Base-by-base conservation (phyloP, 2,113 vertebrate species). In the Tichodroma muraria region DNA sequence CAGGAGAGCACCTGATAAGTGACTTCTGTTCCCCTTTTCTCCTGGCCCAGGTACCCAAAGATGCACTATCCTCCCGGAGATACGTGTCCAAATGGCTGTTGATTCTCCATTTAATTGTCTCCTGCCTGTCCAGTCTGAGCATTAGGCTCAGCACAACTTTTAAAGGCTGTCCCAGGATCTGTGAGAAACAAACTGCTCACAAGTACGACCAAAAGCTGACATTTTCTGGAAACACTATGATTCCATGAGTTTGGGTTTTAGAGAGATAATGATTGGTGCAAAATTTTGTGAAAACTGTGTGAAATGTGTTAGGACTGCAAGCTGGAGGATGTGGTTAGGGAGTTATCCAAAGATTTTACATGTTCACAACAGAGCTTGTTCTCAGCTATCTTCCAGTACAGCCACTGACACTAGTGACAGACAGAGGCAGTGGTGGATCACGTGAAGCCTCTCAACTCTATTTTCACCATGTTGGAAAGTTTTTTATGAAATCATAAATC, bases 341-440 rank as follows among this genome's bases (percentile, higher is more conserved):
- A 77, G 15, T 54, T 54, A 42, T 33, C 25, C n/a, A 66, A 79
- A 82, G 20, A 65, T 59, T 68, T 78, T 59, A 22, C 10, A 8
- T 14, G 10, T 23, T 63, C 3, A 0, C 49, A 57, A 44, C 17
- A 71, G 33, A 83, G 25, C 17, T 73, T 33, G 6, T 83, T 88
- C 76, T 80, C 68, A 77, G 9, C 52, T 86, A 3, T 56, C 12
- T 3, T 53, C 17, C 13, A 13, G 35, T 20, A 33, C 14, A 70
- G 28, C 14, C 52, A 64, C 7, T 0, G 0, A 7, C 11, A 12
- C 6, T 11, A 6, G 40, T 28, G 71, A 63, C 27, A 82, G 45
- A 72, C 11, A 15, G n/a, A 45, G 19, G 13, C 1, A 8, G 15
- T 40, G 21, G 19, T 52, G 23, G 35, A 52, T 7, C 2, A 30